Evolutionary conservation across 1,140 invertebrate genomes (phyloP), one percentile per base, ranked within the genome.

Genomic region (Drosophila repleta): DNA sequence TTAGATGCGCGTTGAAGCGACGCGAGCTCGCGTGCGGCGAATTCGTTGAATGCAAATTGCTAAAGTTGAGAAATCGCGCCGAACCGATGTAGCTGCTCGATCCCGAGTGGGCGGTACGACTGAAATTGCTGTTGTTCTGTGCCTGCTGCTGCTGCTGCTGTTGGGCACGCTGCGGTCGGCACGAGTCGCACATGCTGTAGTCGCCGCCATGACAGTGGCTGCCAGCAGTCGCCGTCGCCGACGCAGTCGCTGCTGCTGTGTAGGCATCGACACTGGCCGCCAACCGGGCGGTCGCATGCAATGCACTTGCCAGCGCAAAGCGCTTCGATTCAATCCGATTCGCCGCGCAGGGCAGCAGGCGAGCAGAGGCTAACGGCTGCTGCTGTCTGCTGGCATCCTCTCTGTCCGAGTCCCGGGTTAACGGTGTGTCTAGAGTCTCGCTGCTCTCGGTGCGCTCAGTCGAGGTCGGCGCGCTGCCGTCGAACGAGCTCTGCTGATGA

Each of bases 191-290:
- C 37, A 83, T 62, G 26, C 74, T 90, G 58, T 81, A 79, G 53
- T 85, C 81, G 66, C 57, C 81, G 70, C 61, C 62, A 48, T 66
- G 43, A 35, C 35, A 39, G 52, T 41, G 43, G 63, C 39, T 43
- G 52, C 18, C 18, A 18, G 76, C 11, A 11, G 63, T 61, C 10
- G 66, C 37, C 15, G 41, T 21, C 8, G 56, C 55, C 11, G 74
- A 83, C 29, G 83, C 83, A 26, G 84, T 88, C 37, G 83, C 83
- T 35, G 84, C 83, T 39, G 84, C 84, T 49, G 83, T 79, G 29
- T 89, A 88, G 41, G 83, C 76, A 74, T 88, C 83, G 39, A 88
- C 83, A 35, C 83, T 88, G 60, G 83, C 83, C 43, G 83, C 83
- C 66, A 88, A 48, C 67, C 75, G 79, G 37, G 83, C 83, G 35